phyloP scores from a whole-genome alignment of 2,888 invertebrate genomes.

The Adela reaumurella region DNA sequence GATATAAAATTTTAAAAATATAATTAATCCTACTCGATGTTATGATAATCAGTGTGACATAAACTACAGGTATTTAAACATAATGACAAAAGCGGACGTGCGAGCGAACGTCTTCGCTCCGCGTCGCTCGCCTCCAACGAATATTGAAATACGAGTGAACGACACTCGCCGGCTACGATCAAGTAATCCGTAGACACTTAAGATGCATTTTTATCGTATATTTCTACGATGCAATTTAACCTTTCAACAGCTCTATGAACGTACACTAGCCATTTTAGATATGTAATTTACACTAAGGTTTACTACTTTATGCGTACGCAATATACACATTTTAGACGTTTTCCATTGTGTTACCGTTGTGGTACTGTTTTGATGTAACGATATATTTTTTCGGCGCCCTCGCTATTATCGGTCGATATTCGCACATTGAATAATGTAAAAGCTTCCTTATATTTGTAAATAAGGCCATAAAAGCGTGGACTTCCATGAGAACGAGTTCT shows the following conservation, averaged over 20 bases:
- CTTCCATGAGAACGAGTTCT: neutral
- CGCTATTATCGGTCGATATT: neutral
- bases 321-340: slow-evolving; percentile 13
- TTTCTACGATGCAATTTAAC: neutral
- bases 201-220: neutral
- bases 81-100: too few relatives aligned
- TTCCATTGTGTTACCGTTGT: slow-evolving; percentile 14
- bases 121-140: neutral
- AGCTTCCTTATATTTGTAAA: neutral
- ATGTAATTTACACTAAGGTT: slow-evolving; percentile 10
- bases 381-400: neutral
- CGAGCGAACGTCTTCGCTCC: too few relatives aligned
- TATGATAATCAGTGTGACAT: slow-evolving; percentile 2
- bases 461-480: neutral
- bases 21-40: neutral
- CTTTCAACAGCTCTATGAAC: neutral
- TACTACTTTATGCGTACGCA: slow-evolving; percentile 10
- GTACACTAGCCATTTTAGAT: slow-evolving; percentile 10
- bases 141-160: too few relatives aligned
- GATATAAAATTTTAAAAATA: slow-evolving; percentile 22
- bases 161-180: neutral
- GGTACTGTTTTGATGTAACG: neutral
- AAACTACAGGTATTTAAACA: slow-evolving; percentile 2
- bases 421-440: neutral
- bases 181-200: neutral